These are phyloP conservation scores for Anguilla marmorata DNA, from an alignment of 2,797 vertebrate species.

Conservation along the genomic window DNA sequence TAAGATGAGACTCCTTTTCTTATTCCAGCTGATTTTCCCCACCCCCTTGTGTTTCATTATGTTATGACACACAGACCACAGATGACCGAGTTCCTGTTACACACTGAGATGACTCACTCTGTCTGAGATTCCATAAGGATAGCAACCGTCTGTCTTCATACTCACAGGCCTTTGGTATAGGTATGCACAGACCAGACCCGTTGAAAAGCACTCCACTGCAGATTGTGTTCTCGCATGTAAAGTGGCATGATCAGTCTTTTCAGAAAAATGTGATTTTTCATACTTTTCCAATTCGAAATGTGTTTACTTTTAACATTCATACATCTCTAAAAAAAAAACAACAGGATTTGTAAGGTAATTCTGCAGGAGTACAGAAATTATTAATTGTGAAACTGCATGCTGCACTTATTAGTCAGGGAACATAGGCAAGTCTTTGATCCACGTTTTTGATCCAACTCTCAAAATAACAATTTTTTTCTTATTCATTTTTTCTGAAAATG, in stretches of 20 bases:
- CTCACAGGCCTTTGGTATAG: background rate
- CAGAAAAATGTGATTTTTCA: background rate
- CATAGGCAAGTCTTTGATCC: background rate
- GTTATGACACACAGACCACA: background rate
- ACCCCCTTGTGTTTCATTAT: conserved; percentile 5
- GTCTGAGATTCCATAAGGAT: background rate
- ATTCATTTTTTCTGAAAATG: background rate
- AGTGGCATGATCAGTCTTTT: background rate
- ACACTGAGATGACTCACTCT: background rate
- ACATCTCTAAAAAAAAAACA: background rate
- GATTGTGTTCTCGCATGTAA: background rate
- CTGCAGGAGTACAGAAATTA: background rate
- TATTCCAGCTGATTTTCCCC: background rate
- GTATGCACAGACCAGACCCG: background rate
- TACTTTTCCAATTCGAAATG: background rate
- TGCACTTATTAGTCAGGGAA: background rate
- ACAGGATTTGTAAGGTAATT: background rate
- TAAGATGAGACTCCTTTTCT: background rate
- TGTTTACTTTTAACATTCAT: background rate
- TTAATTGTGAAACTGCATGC: background rate
- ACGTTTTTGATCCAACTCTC: background rate
- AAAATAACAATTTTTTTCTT: background rate
- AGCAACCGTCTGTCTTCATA: background rate
- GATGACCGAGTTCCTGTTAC: background rate
- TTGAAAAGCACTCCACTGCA: background rate